phyloP scores from a whole-genome alignment of 2,113 vertebrate genomes.

The Proteles cristata region DNA sequence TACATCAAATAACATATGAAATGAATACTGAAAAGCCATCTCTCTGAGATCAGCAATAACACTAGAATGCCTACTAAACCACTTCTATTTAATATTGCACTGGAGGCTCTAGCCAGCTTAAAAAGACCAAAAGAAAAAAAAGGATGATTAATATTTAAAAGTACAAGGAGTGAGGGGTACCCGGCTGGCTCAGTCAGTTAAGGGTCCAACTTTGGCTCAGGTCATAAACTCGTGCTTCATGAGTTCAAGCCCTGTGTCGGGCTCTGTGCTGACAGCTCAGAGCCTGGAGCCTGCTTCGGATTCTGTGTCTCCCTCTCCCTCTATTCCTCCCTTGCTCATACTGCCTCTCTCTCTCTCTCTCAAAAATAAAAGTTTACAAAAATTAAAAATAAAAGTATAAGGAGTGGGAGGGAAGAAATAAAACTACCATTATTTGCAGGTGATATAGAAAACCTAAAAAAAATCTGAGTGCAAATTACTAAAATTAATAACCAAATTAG shows the following conservation, averaged over 20 bases:
- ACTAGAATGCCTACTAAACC: not conserved
- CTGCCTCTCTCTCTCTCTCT: too few species aligned
- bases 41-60: not conserved
- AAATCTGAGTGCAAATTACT: conserved; percentile 12
- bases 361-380: too few species aligned
- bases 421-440: conserved; percentile 18
- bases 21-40: not conserved
- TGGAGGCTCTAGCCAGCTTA: not conserved
- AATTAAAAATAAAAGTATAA: not conserved
- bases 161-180: not conserved
- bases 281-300: too few species aligned
- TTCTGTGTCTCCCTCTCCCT: too few species aligned
- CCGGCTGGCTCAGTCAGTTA: too few species aligned
- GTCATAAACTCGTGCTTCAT: too few species aligned
- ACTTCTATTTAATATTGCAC: not conserved
- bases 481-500: conserved; percentile 28
- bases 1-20: not conserved
- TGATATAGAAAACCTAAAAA: conserved; percentile 36
- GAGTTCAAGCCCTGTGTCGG: too few species aligned
- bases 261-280: too few species aligned
- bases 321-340: too few species aligned
- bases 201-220: too few species aligned
- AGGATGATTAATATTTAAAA: conserved; percentile 29
- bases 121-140: conserved; percentile 13
- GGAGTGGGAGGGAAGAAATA: not conserved